Percentiles rank a stretch among this genome's conserved stretches.
phyloP scores from a whole-genome alignment of 2,888 invertebrate species.

The Hydropsyche betteni region DNA sequence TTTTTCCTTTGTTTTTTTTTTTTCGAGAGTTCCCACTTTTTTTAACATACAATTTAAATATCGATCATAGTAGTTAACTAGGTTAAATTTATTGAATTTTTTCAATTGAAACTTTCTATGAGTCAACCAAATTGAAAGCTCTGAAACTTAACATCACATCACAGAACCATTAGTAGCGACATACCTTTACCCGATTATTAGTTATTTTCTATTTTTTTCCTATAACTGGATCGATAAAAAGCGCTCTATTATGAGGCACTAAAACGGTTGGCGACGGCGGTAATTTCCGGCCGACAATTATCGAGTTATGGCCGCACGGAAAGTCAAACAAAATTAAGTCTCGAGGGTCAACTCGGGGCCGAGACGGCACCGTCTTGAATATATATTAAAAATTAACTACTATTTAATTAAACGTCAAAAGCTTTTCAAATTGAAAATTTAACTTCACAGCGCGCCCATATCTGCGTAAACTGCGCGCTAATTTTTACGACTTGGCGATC shows the following conservation, averaged over 20 bases:
- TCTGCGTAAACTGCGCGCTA: no score
- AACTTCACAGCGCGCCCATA: background rate
- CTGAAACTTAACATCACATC: no score
- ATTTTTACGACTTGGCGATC: no score
- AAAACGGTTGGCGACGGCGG: constrained; percentile 28
- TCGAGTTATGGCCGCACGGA: constrained; percentile 32
- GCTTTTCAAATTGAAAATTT: constrained; percentile 15
- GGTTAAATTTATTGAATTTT: no score
- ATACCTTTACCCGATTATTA: no score
- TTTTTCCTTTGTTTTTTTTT: no score
- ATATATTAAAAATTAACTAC: constrained; percentile 26
- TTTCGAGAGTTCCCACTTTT: no score
- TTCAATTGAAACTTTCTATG: no score
- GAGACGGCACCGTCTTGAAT: constrained; percentile 14
- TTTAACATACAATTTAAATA: no score
- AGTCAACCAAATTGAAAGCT: no score
- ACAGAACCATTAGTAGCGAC: no score
- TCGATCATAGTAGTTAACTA: no score
- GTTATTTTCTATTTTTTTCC: background rate
- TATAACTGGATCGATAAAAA: constrained; percentile 17
- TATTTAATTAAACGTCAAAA: constrained; percentile 17
- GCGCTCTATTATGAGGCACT: constrained; percentile 17
- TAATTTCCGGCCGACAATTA: constrained; percentile 32
- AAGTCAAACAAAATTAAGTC: constrained; percentile 30
- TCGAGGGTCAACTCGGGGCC: constrained; percentile 19